These are phyloP conservation scores for Marcusenius ussheri DNA, from an alignment of 2,113 vertebrate species.

Conservation along the genomic window DNA sequence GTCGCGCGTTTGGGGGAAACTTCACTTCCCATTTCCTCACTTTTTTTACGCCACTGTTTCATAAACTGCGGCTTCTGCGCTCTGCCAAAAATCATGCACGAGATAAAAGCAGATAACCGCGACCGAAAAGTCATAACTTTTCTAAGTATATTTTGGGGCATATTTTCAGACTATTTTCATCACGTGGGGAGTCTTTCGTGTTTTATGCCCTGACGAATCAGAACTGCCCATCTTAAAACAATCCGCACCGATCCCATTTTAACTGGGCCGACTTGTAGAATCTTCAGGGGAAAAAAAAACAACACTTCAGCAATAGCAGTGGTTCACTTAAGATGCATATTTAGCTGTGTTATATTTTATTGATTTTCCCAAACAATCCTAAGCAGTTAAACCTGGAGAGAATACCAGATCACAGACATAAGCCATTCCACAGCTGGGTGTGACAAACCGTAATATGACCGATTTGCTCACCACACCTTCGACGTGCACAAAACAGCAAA, in stretches of 20 bases:
- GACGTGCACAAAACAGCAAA: neutral
- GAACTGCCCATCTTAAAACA: neutral
- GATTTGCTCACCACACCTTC: neutral
- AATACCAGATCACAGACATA: neutral
- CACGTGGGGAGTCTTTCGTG: neutral
- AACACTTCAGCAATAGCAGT: neutral
- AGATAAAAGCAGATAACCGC: neutral
- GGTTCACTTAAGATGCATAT: neutral
- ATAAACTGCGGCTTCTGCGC: neutral
- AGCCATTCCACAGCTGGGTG: neutral
- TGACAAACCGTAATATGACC: neutral
- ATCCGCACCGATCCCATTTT: neutral
- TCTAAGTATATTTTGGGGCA: neutral
- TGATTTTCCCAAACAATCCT: neutral
- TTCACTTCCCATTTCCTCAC: neutral
- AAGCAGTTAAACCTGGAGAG: neutral
- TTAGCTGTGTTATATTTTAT: neutral
- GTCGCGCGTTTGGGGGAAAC: constrained; percentile 20
- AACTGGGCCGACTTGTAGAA: neutral
- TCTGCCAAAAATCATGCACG: neutral
- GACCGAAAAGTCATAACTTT: neutral
- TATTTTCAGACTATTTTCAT: neutral
- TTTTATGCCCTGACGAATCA: neutral
- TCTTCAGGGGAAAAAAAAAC: neutral
- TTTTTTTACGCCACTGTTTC: neutral